These are phyloP conservation scores for Pycnonotus jocosus DNA, from an alignment of 2,113 vertebrate species.

Conservation along the genomic window DNA sequence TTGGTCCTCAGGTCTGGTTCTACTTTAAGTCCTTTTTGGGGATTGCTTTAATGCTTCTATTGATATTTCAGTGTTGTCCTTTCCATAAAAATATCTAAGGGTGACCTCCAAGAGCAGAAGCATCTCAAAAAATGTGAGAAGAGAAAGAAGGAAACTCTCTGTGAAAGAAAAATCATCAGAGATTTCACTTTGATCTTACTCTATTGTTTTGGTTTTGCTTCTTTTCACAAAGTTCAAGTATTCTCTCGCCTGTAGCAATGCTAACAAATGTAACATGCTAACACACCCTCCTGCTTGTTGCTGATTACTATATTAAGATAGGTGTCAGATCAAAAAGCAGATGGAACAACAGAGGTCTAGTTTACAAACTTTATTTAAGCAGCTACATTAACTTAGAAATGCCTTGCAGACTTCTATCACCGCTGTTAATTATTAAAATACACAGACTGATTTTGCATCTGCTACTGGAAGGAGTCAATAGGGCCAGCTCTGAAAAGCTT, in stretches of 20 bases:
- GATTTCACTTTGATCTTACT: conserved; percentile 39
- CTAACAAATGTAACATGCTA: background rate
- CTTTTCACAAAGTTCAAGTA: conserved; percentile 34
- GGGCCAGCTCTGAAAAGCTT: background rate
- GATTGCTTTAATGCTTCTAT: background rate
- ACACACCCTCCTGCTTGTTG: conserved; percentile 15
- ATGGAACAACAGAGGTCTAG: background rate
- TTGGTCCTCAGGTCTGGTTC: background rate
- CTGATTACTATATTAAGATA: background rate
- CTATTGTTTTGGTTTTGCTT: conserved; percentile 32
- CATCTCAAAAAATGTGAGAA: background rate
- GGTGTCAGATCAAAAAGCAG: conserved; percentile 26
- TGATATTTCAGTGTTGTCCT: background rate
- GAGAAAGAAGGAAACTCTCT: background rate
- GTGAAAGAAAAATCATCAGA: background rate
- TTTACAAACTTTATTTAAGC: background rate
- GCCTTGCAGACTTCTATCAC: background rate
- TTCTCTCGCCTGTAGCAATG: conserved; percentile 33
- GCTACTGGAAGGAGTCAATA: background rate
- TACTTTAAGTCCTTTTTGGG: background rate
- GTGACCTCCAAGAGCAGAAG: background rate
- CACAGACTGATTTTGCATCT: background rate
- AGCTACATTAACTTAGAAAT: background rate
- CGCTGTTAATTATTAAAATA: background rate
- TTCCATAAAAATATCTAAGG: background rate